Base-by-base conservation (phyloP, 1,140 invertebrate genomes). In the Homarus americanus region DNA sequence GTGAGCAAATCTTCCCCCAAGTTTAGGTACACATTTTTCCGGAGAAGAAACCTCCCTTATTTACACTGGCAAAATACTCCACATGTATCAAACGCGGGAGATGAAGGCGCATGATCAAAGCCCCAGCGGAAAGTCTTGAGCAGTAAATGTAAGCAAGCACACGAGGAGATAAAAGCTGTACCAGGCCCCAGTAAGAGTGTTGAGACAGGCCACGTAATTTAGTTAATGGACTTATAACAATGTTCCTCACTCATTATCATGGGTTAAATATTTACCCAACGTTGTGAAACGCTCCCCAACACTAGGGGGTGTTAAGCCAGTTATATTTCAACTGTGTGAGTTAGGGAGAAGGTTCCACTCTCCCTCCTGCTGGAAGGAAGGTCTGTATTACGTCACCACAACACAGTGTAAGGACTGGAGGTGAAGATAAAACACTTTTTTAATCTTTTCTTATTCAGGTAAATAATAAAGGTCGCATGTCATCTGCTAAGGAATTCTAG, bases 101-200 rank as follows among this genome's bases (percentile, higher is more conserved):
- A 69, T 69, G 63, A 69, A 69, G 63, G 63, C 63, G 63, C 63
- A 9, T 69, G 63, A 69, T 69, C 63, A 69, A 69, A 69, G 63
- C n/a, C 5, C 3, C 0, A 69, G n/a, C n/a, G 63, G n/a, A 32
- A 69, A 69, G 63, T 32, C 63, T 69, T 69, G 63, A 69, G 63
- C n/a, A 69, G 63, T 69, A 32, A 69, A 24, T 34, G 63, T 32
- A 69, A 69, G 63, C 63, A 69, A 69, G 63, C 63, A 69, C 28
- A 32, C 2, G 15, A 28, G 63, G n/a, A 69, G n/a, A 69, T 58
- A 24, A 20, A 20, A 58, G 53, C 44, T 15, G 44, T 24, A 24
- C 5, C 5, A 58, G 53, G 1, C 53, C 17, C 20, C 20, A 58
- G 53, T 20, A 32, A 69, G n/a, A 69, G 63, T 4, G 63, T 28